A percentile compares a stretch with the other conserved stretches of the same genome.
Conservation (phyloP, 2,113 vertebrate genomes). For the Sardina pilchardus region DNA sequence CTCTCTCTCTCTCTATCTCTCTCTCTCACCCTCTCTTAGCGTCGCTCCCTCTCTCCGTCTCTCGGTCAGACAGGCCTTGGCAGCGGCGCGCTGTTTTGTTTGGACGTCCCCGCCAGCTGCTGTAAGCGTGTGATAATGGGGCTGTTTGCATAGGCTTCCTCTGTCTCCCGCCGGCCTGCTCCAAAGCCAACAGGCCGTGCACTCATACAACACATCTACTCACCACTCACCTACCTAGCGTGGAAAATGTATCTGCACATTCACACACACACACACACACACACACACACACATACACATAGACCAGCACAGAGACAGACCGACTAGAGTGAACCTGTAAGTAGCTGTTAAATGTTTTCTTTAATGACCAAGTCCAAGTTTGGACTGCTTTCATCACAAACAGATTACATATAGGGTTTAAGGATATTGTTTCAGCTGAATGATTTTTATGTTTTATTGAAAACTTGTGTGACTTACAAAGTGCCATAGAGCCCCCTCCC, state of each 20-base stretch:
- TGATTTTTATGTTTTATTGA: neutral
- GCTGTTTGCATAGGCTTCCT: constrained; percentile 40
- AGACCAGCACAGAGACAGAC: neutral
- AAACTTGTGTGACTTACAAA: neutral
- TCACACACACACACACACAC: neutral
- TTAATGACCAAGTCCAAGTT: neutral
- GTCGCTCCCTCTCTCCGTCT: neutral
- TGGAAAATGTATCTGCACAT: neutral
- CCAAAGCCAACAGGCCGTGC: constrained; percentile 27
- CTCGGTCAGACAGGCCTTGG: constrained; percentile 1
- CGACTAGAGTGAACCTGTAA: neutral
- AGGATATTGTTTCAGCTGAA: neutral
- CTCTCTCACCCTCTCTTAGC: neutral
- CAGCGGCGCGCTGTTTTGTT: constrained; percentile 24
- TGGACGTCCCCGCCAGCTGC: constrained; percentile 24
- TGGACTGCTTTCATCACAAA: neutral
- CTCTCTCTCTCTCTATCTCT: neutral
- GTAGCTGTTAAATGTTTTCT: neutral
- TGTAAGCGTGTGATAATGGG: constrained; percentile 39
- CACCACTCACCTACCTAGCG: constrained; percentile 3
- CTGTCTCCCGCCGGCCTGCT: constrained; percentile 16
- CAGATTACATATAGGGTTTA: neutral
- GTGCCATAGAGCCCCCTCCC: neutral
- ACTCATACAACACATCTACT: neutral
- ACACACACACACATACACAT: constrained; percentile 34